Evolutionary conservation across 2,797 vertebrate genomes (phyloP), one percentile per base, ranked within the genome.

Genomic region (Acomys russatus): DNA sequence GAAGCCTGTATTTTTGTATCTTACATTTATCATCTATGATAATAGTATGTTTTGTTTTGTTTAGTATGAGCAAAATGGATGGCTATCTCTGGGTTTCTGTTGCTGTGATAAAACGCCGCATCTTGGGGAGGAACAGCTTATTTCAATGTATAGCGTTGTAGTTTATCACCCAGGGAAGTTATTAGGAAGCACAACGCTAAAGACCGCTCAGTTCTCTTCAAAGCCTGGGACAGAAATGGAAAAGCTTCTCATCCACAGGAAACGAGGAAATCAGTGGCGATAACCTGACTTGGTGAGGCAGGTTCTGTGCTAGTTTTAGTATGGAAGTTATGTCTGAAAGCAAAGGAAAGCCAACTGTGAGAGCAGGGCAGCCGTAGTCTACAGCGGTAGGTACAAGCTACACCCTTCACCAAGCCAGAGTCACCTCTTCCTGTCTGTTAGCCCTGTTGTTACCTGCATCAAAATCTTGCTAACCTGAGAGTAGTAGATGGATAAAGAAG

Each of bases 1-100:
- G 79, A 17, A 93, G 59, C 28, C 54, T 78, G 20, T 74, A 49
- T 0, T 66, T 59, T 56, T 35, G 0, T 35, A 71, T 82, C 86
- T 93, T 70, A 3, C 44, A 89, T 64, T 92, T 91, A 85, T 77
- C 80, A 88, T 91, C 68, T 33, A 61, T 86, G 18, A 38, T 88
- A 92, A 64, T 80, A 76, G n/a, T 66, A 85, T 82, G n/a, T 15
- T 90, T 73, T 93, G 76, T 63, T 80, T 64, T 94, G 25, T 28
- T 51, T 6, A 9, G 80, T 22, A 95, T 25, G 23, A 94, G 66
- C 44, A 92, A 61, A 15, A 88, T 33, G 71, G 20, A 6, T 38
- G 70, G 4, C 44, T 44, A 44, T 38, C 71, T 73, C 20, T 73
- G 71, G 35, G 35, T 73, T 23, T 23, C 35, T 22, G 38, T 6